These are phyloP conservation scores for Nylanderia fulva DNA, from an alignment of 1,140 invertebrate species.

Conservation along the genomic window DNA sequence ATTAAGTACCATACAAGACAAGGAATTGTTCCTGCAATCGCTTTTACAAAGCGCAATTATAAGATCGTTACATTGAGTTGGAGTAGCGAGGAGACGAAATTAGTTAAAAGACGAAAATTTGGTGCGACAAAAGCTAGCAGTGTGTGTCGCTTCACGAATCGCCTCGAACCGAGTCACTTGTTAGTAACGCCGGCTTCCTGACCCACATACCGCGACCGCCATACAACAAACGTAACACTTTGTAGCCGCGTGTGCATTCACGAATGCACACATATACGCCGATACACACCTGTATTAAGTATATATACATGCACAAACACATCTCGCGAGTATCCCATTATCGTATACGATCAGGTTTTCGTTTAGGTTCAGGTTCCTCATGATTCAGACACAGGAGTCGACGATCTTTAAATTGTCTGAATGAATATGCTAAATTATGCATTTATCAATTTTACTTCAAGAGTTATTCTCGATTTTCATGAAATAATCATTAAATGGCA, in stretches of 20 bases:
- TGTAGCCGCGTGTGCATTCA: constrained; percentile 47
- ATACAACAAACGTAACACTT: constrained; percentile 68
- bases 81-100: constrained; percentile 67
- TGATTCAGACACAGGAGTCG: constrained; percentile 65
- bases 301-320: background rate
- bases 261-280: background rate
- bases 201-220: constrained; percentile 82
- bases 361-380: constrained; percentile 68
- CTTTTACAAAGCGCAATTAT: constrained; percentile 37
- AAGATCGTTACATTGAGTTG: background rate
- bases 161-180: constrained; percentile 77
- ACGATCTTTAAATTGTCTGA: constrained; percentile 31
- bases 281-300: constrained; percentile 30
- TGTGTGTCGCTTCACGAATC: constrained; percentile 61
- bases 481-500: background rate
- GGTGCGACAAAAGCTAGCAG: constrained; percentile 77
- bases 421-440: background rate
- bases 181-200: constrained; percentile 81
- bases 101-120: constrained; percentile 79
- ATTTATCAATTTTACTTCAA: background rate
- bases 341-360: constrained; percentile 65
- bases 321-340: background rate
- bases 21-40: constrained; percentile 9
- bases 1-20: constrained; percentile 24
- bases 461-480: background rate